phyloP scores from a whole-genome alignment of 2,797 vertebrate species.

The Steatocranus sp. region DNA sequence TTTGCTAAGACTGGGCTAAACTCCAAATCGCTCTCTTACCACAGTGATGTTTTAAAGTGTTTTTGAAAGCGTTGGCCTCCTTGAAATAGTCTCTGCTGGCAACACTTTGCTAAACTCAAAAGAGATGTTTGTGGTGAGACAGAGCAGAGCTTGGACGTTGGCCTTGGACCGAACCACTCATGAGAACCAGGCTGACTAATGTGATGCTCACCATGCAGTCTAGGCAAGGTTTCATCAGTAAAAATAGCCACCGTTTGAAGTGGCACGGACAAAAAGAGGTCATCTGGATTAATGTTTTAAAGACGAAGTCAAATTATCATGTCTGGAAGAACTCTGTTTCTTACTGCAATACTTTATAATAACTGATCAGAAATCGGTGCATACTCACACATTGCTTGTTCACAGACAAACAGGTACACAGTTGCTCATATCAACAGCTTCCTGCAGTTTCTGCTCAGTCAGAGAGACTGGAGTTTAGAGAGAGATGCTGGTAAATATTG shows the following conservation, averaged over 20 bases:
- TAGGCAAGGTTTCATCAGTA: neutral
- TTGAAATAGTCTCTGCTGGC: conserved; percentile 9
- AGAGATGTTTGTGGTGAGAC: neutral
- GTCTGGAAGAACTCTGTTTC: neutral
- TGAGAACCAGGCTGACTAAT: neutral
- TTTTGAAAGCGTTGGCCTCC: neutral
- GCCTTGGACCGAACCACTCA: conserved; percentile 7
- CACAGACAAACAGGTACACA: neutral
- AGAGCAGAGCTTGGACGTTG: neutral
- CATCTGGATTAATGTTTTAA: neutral
- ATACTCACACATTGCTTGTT: neutral
- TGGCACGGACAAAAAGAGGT: neutral
- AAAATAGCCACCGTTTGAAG: neutral
- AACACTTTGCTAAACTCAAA: neutral
- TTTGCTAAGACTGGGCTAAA: neutral
- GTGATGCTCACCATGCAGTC: neutral
- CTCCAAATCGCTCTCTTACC: conserved; percentile 8
- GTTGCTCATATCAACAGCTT: neutral
- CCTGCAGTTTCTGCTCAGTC: neutral
- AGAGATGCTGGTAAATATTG: neutral
- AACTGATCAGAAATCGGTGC: neutral
- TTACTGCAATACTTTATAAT: neutral
- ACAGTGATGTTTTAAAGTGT: neutral
- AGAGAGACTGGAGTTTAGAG: neutral
- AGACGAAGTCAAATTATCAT: neutral